Evolutionary conservation across 2,797 vertebrate species (phyloP), one percentile per base, ranked within the genome.

Genomic region (Gadopsis marmoratus): DNA sequence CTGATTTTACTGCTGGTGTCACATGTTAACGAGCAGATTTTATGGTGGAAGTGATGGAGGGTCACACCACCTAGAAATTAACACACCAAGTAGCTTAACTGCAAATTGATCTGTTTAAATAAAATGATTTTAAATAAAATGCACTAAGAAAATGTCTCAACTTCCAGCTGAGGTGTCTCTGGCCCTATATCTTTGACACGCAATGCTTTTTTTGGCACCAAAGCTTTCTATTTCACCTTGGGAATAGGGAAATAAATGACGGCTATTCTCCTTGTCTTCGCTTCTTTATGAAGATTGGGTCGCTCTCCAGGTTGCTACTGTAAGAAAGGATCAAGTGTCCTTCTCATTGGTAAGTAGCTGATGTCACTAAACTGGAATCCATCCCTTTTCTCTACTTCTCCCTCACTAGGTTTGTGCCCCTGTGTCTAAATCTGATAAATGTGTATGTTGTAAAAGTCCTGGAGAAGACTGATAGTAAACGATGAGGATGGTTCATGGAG

Each of bases 301-400:
- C 2, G 14, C 55, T 82, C 88, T 77, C 82, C 81, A 71, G 86
- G 85, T 89, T 80, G 86, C 82, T 78, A 77, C 80, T 88, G 81
- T 88, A 84, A 81, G 51, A 90, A 85, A 71, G 62, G 80, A 84
- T 89, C 45, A n/a, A 82, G 78, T 87, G 79, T 87, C 81, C 16
- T 55, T 41, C 66, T 58, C 79, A 68, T 33, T 71, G 75, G 76
- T 91, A 83, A 89, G 80, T 48, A 84, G 69, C 58, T 91, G 87
- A 91, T 91, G 88, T 93, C 89, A 92, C 73, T 63, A 33, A 75
- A 73, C 62, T 90, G 86, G 86, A 91, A 89, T 93, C 67, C 48
- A 17, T 82, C 77, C 54, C 59, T 78, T 79, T 82, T 77, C 61
- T 77, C 8, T 72, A 33, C 50, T 19, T 82, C 53, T 68, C 73